Evolutionary conservation across 2,888 invertebrate genomes (phyloP).

Genomic region (Gymnosoma rotundatum): DNA sequence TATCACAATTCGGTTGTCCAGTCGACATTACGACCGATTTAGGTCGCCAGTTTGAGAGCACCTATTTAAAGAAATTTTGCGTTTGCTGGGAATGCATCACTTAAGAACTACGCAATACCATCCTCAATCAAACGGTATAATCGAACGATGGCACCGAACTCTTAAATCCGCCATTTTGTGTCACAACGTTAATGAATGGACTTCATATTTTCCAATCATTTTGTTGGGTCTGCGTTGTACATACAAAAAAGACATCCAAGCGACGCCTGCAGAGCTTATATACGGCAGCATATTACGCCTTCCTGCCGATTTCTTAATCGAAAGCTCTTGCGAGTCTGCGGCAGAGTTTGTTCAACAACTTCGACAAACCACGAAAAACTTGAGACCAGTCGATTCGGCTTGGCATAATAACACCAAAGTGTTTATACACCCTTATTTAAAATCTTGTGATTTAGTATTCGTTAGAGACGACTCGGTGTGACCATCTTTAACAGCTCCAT

Average conservation of each 20-base stretch:
- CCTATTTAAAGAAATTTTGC: conserved; percentile 5
- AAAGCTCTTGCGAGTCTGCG: not conserved
- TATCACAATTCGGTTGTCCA: conserved; percentile 70
- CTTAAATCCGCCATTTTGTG: not conserved
- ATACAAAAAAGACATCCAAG: not conserved
- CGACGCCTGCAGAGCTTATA: not conserved
- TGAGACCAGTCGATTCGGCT: not conserved
- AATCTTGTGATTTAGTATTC: not conserved
- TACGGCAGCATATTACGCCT: not conserved
- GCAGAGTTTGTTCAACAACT: conserved; percentile 3
- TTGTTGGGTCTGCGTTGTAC: conserved; percentile 1
- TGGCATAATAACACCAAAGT: conserved; percentile 2
- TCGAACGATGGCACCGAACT: conserved; percentile 9
- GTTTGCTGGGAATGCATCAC: not conserved
- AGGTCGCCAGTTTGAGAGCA: conserved; percentile 6
- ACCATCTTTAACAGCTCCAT: not conserved
- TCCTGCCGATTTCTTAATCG: not conserved
- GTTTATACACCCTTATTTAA: not conserved
- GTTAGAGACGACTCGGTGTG: not conserved
- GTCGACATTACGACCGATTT: not conserved
- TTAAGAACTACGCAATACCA: not conserved
- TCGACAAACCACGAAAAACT: not conserved
- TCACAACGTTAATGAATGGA: not conserved
- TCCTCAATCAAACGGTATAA: not conserved
- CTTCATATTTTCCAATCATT: not conserved